Evolutionary conservation across 1,140 invertebrate genomes (phyloP), one percentile per base, ranked within the genome.

Genomic region (Panagrolaimus sp.): DNA sequence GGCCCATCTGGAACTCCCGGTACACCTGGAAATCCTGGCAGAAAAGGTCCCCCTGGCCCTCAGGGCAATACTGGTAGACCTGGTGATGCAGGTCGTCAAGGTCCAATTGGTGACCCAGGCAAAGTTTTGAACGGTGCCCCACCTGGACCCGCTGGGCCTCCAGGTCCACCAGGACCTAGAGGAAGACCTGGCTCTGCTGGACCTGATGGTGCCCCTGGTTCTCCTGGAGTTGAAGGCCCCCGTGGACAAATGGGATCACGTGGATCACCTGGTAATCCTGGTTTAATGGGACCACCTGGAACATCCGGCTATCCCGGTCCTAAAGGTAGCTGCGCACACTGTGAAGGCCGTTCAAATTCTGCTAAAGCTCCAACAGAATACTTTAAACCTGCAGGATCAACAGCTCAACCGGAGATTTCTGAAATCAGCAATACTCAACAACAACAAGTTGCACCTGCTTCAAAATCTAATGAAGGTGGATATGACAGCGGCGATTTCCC

Each of bases 51-150:
- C 2, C 27, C 38, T 16, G 62, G 62, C 11, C 62, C 62, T n/a
- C 16, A 23, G 13, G 62, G 62, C 11, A 16, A 16, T 43, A 31
- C 62, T 38, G 62, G 62, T 42, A 11, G 16, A 8, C 62, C 62
- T 13, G 62, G 62, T 11, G 25, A n/a, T 5, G 16, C 13, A 27
- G 62, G 62, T 14, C 7, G 7, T 0, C 23, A 31, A 5, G 62
- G 62, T 42, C 14, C 27, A 5, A 16, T 27, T 14, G 62, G 62
- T 43, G 62, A 63, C 38, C 27, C 23, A 11, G 62, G 62, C 11
- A 63, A 43, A n/a, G 62, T 63, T 27, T 43, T 63, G 27, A 63
- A 63, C 16, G 62, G 27, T 16, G 42, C 27, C 4, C 62, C 62
- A 23, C 27, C 16, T 23, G 62, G 62, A 14, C 62, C 62, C 11